A percentile compares a stretch with the other conserved stretches of the same genome.
phyloP scores from a whole-genome alignment of 1,140 invertebrate species.

The Babylonia areolata region DNA sequence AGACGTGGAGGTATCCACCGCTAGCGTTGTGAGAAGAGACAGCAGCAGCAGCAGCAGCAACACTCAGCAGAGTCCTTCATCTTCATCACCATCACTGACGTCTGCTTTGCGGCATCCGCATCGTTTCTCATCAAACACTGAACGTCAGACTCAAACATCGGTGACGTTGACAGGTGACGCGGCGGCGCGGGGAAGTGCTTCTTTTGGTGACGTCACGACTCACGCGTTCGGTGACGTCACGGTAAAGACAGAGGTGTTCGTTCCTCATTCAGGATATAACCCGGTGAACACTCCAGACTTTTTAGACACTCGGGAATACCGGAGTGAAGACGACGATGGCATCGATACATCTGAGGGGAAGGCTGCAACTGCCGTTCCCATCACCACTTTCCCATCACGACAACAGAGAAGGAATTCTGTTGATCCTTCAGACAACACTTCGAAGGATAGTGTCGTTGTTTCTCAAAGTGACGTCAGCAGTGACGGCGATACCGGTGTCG shows the following conservation, averaged over 20 bases:
- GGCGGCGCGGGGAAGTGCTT: not conserved
- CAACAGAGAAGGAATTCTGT: not conserved
- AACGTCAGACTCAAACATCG: not conserved
- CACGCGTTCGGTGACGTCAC: not conserved
- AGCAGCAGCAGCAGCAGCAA: too few relatives aligned
- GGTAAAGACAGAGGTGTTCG: not conserved
- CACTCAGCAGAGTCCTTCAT: too few relatives aligned
- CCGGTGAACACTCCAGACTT: not conserved
- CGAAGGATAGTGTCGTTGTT: not conserved
- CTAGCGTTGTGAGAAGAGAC: not conserved
- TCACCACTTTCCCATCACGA: not conserved
- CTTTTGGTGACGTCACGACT: not conserved
- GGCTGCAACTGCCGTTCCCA: not conserved
- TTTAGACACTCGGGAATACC: not conserved
- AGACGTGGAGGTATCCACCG: not conserved
- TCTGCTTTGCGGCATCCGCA: too few relatives aligned
- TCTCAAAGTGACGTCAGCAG: not conserved
- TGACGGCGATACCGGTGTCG: not conserved
- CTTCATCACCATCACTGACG: too few relatives aligned
- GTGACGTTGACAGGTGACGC: not conserved
- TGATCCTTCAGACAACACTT: not conserved
- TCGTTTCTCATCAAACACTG: too few relatives aligned
- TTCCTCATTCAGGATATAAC: not conserved
- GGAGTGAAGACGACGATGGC: not conserved
- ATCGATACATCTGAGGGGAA: not conserved